Evolutionary conservation across 2,888 invertebrate genomes (phyloP), one percentile per base, ranked within the genome.

Genomic region (Heliconius hortense): DNA sequence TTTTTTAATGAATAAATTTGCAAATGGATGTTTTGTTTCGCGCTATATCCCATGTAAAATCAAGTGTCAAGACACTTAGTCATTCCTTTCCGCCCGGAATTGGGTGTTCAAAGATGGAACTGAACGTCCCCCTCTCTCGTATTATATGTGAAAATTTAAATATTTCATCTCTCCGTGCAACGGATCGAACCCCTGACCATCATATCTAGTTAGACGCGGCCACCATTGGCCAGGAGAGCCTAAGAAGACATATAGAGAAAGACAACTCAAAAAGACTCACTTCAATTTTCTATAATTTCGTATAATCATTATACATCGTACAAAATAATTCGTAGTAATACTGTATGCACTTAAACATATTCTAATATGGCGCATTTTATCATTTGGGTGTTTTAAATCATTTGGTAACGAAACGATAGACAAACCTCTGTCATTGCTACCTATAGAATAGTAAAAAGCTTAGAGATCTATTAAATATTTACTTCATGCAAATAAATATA

Each of bases 321-420:
- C 18, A 15, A 24, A 64, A 67, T 66, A 73, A 56, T 77, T 72
- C 74, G 76, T 68, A 82, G 84, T 87, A 84, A 80, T 75, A 80
- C 81, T 82, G 82, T 83, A 81, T 71, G 71, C 48, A 67, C 53
- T 74, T 63, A 72, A 81, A 82, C 82, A 82, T 81, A 84, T 82
- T 82, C 83, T 81, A 82, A 84, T 80, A 77, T 80, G 79, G 72
- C 77, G 78, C 72, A 71, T 71, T 62, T 43, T 26, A 59, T 59
- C 15, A 24, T 60, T 26, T 15, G 13, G 48, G n/a, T 53, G 48
- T 53, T 56, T 21, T 56, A 1, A 31, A 69, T 31, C 1, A 31
- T 69, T 53, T 1, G 13, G 10, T 68, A 53, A 56, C 56, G 35
- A 56, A 56, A 24, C 31, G 56, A 69, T 69, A 69, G 69, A 69